Evolutionary conservation across 2,888 invertebrate species (phyloP).

Genomic region (Campoplex nolae): DNA sequence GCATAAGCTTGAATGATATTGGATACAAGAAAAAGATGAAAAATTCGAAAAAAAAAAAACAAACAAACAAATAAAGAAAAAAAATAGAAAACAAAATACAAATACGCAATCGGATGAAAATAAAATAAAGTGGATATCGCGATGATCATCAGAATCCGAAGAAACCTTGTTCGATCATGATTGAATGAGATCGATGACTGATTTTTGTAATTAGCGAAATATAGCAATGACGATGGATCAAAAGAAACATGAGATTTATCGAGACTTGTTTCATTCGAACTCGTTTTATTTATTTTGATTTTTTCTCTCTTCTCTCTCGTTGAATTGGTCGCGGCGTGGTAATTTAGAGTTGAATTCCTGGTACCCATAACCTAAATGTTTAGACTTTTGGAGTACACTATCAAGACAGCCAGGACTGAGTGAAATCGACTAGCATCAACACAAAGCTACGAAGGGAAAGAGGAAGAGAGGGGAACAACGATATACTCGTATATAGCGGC

Average conservation of each 20-base stretch:
- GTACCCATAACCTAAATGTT: slow-evolving; percentile 63
- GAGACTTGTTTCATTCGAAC: not conserved
- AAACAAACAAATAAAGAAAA: no score
- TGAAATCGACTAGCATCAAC: slow-evolving; percentile 46
- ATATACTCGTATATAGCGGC: slow-evolving; percentile 45
- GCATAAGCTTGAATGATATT: slow-evolving; percentile 34
- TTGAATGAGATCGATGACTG: slow-evolving; percentile 5
- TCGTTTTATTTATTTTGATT: not conserved
- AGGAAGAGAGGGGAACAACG: slow-evolving; percentile 22
- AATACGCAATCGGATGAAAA: not conserved
- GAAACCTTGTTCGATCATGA: not conserved
- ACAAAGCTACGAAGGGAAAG: slow-evolving; percentile 11
- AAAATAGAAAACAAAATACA: not conserved
- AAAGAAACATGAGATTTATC: not conserved
- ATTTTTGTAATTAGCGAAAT: not conserved
- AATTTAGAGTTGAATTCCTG: slow-evolving; percentile 60
- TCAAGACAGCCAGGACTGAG: slow-evolving; percentile 56
- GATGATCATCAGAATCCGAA: not conserved
- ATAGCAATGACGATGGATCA: not conserved
- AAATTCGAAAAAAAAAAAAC: not conserved
- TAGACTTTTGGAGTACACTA: slow-evolving; percentile 57
- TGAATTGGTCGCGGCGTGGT: slow-evolving; percentile 1
- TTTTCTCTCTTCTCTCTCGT: not conserved
- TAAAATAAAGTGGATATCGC: not conserved
- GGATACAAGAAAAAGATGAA: slow-evolving; percentile 20